A percentile compares a stretch with the other conserved stretches of the same genome.
These are phyloP conservation scores for Bettongia penicillata DNA, from an alignment of 2,113 vertebrate genomes.

Conservation along the genomic window DNA sequence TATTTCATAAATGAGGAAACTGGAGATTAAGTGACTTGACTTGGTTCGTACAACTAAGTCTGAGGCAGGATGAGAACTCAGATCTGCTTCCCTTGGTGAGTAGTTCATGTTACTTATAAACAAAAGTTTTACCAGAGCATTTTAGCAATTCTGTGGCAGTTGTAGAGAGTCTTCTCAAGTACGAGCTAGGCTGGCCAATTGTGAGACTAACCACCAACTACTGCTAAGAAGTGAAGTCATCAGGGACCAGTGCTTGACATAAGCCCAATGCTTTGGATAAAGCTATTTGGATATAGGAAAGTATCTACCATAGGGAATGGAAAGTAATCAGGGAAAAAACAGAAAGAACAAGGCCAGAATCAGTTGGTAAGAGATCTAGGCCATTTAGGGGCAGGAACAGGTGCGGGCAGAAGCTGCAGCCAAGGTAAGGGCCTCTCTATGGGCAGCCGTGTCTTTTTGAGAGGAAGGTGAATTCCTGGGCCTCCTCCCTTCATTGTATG, in stretches of 20 bases:
- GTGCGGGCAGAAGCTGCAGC: not conserved
- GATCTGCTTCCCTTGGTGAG: not conserved
- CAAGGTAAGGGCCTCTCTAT: not conserved
- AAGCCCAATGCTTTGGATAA: not conserved
- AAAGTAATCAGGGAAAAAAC: not conserved
- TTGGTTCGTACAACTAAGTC: not conserved
- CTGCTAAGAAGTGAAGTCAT: not conserved
- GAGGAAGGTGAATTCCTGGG: not conserved
- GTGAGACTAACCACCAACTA: not conserved
- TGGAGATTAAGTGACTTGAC: not conserved
- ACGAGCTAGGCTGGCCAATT: not conserved
- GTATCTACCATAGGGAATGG: not conserved
- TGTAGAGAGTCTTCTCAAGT: not conserved
- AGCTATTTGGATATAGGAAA: not conserved
- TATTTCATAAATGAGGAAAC: not conserved
- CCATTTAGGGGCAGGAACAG: not conserved
- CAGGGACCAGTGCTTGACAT: not conserved
- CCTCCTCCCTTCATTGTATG: not conserved
- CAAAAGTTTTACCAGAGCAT: not conserved
- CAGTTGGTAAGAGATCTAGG: not conserved
- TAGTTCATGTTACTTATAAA: not conserved
- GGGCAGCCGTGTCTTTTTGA: not conserved
- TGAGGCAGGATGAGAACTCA: not conserved
- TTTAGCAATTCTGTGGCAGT: not conserved
- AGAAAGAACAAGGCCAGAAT: not conserved